A percentile compares a stretch with the other conserved stretches of the same genome.
phyloP scores from a whole-genome alignment of 2,888 invertebrate species.

The Monoplex corrugatus region DNA sequence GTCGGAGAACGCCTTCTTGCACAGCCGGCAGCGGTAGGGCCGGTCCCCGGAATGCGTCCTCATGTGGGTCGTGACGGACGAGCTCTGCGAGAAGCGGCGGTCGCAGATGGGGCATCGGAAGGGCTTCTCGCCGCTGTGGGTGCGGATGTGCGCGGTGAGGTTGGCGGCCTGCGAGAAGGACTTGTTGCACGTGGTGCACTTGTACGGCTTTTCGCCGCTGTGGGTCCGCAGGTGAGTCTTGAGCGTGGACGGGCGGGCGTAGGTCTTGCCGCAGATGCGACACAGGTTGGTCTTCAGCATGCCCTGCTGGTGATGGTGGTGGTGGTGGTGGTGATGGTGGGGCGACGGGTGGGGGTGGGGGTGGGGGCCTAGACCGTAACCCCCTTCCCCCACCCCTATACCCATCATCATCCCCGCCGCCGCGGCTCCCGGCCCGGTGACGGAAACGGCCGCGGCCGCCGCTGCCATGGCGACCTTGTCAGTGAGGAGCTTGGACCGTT shows the following conservation, averaged over 20 bases:
- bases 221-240: constrained; percentile 98
- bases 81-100: constrained; percentile 96
- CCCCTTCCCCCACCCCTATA: constrained; percentile 43
- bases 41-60: constrained; percentile 99
- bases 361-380: background rate
- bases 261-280: constrained; percentile 96
- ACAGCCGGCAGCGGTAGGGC: constrained; percentile 96
- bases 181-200: constrained; percentile 88
- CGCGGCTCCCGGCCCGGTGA: constrained; percentile 33
- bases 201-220: constrained; percentile 95
- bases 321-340: constrained; percentile 36
- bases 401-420: constrained; percentile 37
- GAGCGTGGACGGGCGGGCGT: constrained; percentile 96
- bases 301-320: constrained; percentile 49
- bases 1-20: constrained; percentile 99
- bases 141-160: constrained; percentile 96
- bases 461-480: constrained; percentile 58
- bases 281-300: constrained; percentile 87
- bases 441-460: constrained; percentile 42
- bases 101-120: constrained; percentile 98
- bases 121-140: constrained; percentile 98
- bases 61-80: constrained; percentile 98
- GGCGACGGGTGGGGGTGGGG: constrained; percentile 49
- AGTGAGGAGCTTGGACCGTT: constrained; percentile 67
- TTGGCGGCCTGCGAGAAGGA: constrained; percentile 99